Conservation (phyloP, 2,888 invertebrate genomes). For the Pseudeuparius sepicola region DNA sequence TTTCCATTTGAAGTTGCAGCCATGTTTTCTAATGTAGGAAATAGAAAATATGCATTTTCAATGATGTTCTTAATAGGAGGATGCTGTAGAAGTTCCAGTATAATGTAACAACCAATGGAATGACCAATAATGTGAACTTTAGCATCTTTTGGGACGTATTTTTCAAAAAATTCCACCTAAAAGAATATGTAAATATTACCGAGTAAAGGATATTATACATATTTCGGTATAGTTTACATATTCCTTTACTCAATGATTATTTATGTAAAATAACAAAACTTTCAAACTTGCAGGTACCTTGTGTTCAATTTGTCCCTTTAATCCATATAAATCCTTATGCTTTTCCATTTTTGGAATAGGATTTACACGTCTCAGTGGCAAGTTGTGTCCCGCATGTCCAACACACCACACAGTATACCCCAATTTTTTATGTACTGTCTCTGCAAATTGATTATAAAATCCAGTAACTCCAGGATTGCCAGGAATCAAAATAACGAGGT, state of each 20-base stretch:
- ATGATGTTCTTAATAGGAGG: constrained; percentile 46
- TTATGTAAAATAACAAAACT: too few species aligned
- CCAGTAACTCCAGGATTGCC: constrained; percentile 74
- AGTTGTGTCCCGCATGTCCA: constrained; percentile 76
- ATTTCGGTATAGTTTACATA: neutral
- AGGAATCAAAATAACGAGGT: constrained; percentile 63
- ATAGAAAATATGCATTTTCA: constrained; percentile 62
- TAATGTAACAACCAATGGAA: constrained; percentile 83
- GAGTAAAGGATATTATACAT: constrained; percentile 1
- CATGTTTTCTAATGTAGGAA: constrained; percentile 83
- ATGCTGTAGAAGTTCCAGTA: constrained; percentile 59
- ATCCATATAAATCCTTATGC: constrained; percentile 54
- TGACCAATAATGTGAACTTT: constrained; percentile 78
- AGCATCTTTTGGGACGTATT: constrained; percentile 60
- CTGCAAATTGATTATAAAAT: constrained; percentile 69
- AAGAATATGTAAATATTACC: neutral
- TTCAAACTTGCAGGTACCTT: too few species aligned
- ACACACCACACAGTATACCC: constrained; percentile 67
- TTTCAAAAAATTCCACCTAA: constrained; percentile 55
- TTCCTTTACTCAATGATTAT: too few species aligned
- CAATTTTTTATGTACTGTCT: constrained; percentile 49
- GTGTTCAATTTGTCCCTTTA: constrained; percentile 71
- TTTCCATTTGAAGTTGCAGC: constrained; percentile 63
- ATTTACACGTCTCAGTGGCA: constrained; percentile 45
- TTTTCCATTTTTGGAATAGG: constrained; percentile 42